Base-by-base conservation (phyloP, 2,888 invertebrate genomes). In the Xylocampa areola region DNA sequence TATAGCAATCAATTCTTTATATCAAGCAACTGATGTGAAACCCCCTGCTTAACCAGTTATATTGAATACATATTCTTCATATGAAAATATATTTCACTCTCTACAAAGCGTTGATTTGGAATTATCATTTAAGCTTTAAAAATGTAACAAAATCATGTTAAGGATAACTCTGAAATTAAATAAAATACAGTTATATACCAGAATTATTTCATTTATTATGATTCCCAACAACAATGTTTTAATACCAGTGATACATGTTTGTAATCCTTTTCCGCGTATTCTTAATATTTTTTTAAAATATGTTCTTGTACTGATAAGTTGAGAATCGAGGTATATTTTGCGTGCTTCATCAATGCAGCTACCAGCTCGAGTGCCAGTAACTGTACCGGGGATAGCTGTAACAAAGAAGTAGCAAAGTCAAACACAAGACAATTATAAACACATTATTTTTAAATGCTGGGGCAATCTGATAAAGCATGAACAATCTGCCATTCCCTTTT, bases 1-100 rank as follows among this genome's bases (percentile, higher is more conserved):
- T 68, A 92, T 94, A 67, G 94, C 94, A 33, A 93, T 94, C 36
- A 94, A 94, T 73, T 92, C 94, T 1, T 78, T 94, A 49, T 94
- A 92, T 73, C 87, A 90, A 75, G 92, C 93, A 35, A 92, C 92
- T 33, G 94, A 94, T 76, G 87, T 92, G 0, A 92, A 90, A 69
- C 88, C 89, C 13, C 89, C 92, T 19, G 77, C 88, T 3, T 91
- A 81, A 84, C 6, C 3, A 13, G 11, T 37, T 27, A n/a, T 32
- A 3, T 14, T 25, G 6, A 16, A 7, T 13, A 13, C 3, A 8
- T 17, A 2, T 21, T 11, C 13, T 13, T 10, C 1, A 1, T 29
- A 32, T 7, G 0, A 30, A 37, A 27, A 29, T 19, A 14, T 23
- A 1, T n/a, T 41, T 17, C 7, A 7, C 30, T 11, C 10, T 19